Evolutionary conservation across 2,888 invertebrate species (phyloP).

Genomic region (Phyto melanocephala): DNA sequence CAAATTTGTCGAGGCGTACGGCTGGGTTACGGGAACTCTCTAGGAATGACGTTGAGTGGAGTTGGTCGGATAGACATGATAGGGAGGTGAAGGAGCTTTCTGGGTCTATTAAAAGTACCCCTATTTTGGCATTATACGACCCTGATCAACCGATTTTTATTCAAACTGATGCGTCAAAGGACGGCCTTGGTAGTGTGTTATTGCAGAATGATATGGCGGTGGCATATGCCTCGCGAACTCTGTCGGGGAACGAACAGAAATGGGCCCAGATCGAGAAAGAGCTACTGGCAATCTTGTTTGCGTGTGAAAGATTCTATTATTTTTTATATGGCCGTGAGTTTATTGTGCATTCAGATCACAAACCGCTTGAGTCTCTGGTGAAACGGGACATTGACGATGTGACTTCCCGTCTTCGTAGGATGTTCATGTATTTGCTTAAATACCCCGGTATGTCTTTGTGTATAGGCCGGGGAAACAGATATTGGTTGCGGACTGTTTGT

Average conservation of each 20-base stretch:
- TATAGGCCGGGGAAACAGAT: slow-evolving; percentile 69
- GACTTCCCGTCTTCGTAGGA: slow-evolving; percentile 60
- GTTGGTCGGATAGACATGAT: slow-evolving; percentile 4
- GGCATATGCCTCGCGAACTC: neutral
- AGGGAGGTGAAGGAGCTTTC: neutral
- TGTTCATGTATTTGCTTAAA: slow-evolving; percentile 67
- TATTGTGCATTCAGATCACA: slow-evolving; percentile 68
- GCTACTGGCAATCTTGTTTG: slow-evolving; percentile 54
- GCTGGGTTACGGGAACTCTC: neutral
- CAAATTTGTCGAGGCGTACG: neutral
- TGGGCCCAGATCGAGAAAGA: slow-evolving; percentile 67
- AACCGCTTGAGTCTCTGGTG: slow-evolving; percentile 69
- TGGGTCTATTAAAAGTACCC: neutral
- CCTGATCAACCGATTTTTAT: slow-evolving; percentile 27
- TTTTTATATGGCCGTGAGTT: slow-evolving; percentile 59
- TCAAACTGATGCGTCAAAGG: slow-evolving; percentile 66
- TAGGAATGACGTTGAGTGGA: neutral
- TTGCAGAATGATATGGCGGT: slow-evolving; percentile 69
- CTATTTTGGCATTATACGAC: neutral
- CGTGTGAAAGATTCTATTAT: slow-evolving; percentile 44
- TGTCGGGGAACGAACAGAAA: slow-evolving; percentile 67
- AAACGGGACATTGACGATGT: slow-evolving; percentile 67
- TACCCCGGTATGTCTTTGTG: slow-evolving; percentile 52
- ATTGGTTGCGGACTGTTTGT: slow-evolving; percentile 68
- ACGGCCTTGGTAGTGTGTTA: slow-evolving; percentile 67